Evolutionary conservation across 2,888 invertebrate genomes (phyloP).

Genomic region (Spodoptera picta): DNA sequence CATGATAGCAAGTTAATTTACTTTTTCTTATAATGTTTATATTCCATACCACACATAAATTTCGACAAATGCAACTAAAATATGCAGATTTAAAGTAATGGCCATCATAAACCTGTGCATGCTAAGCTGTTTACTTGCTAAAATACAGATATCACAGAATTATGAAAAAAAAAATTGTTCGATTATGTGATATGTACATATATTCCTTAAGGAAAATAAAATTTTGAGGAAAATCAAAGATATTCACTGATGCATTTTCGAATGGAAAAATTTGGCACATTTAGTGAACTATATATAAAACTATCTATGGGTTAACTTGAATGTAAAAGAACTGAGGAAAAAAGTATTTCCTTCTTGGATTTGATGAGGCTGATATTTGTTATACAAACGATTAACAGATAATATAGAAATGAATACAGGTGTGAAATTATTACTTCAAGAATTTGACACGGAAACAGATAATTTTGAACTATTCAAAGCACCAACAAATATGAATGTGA

Average conservation of each 20-base stretch:
- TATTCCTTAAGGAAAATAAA: constrained; percentile 35
- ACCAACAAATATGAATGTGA: constrained; percentile 45
- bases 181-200: constrained; percentile 5
- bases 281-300: constrained; percentile 35
- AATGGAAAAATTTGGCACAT: constrained; percentile 45
- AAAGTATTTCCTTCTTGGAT: constrained; percentile 38
- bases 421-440: constrained; percentile 44
- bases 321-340: constrained; percentile 45
- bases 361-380: constrained; percentile 39
- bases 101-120: constrained; percentile 41
- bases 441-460: constrained; percentile 43
- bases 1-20: constrained; percentile 32
- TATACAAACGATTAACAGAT: constrained; percentile 45
- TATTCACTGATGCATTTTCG: constrained; percentile 29
- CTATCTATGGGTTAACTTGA: constrained; percentile 41
- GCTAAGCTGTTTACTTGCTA: constrained; percentile 32
- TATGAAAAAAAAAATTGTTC: constrained; percentile 40
- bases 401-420: constrained; percentile 43
- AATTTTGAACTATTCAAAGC: constrained; percentile 47
- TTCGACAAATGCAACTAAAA: constrained; percentile 33
- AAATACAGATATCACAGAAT: constrained; percentile 39
- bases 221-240: constrained; percentile 43
- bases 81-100: constrained; percentile 40
- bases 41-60: constrained; percentile 29
- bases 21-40: constrained; percentile 24